Conservation (phyloP, 2,888 invertebrate species). For the Eilema caniola region DNA sequence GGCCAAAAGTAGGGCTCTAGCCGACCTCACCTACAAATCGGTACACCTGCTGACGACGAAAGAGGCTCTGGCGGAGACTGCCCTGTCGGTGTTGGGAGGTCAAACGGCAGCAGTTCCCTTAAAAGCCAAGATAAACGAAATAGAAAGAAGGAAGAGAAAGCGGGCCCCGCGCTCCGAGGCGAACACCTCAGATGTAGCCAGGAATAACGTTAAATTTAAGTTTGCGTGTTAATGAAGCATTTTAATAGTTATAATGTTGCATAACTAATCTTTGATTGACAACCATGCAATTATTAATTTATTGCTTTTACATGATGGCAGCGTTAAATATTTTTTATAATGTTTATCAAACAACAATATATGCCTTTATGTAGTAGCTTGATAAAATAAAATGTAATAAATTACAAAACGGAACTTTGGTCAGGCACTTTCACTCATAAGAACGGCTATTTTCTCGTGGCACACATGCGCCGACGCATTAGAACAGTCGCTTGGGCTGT, state of each 20-base stretch:
- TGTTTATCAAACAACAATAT: too few species aligned
- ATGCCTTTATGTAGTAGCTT: conserved; percentile 45
- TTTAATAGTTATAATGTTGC: background rate
- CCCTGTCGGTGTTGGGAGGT: background rate
- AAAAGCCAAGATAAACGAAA: background rate
- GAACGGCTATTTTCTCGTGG: conserved; percentile 76
- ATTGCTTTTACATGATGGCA: conserved; percentile 6
- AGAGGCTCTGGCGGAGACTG: background rate
- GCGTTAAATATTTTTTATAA: conserved; percentile 23
- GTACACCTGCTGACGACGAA: background rate
- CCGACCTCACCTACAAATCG: background rate
- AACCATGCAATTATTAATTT: conserved; percentile 8
- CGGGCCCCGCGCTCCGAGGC: background rate
- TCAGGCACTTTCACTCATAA: conserved; percentile 80
- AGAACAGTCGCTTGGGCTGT: conserved; percentile 51
- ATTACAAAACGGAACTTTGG: conserved; percentile 79
- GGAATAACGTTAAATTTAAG: background rate
- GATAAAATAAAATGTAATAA: conserved; percentile 65
- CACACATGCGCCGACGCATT: conserved; percentile 61
- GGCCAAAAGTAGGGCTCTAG: background rate
- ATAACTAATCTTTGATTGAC: conserved; percentile 15
- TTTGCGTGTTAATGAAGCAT: background rate
- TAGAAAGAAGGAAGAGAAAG: background rate
- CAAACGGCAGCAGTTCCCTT: background rate
- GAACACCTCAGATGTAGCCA: background rate